A percentile compares a stretch with the other conserved stretches of the same genome.
phyloP scores from a whole-genome alignment of 2,888 invertebrate genomes.

The Busseola fusca region DNA sequence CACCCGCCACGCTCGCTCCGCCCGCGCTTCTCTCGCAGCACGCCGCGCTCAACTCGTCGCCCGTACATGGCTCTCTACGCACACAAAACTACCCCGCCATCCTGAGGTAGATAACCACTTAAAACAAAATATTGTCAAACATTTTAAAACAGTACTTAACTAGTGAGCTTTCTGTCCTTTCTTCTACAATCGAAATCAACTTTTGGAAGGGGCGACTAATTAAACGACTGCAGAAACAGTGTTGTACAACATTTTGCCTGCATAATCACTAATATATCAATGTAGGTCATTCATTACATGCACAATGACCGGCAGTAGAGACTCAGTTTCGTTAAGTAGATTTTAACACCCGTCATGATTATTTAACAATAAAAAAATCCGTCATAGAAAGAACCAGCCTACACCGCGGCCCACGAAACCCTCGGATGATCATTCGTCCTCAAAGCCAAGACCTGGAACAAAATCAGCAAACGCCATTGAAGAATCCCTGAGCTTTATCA shows the following conservation, averaged over 20 bases:
- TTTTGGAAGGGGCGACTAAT: neutral
- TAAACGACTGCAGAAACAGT: too few species aligned
- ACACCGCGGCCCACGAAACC: neutral
- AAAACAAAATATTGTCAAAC: neutral
- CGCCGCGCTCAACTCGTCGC: neutral
- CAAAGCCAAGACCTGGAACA: constrained; percentile 29
- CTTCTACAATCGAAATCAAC: neutral
- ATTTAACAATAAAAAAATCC: neutral
- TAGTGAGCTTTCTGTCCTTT: neutral
- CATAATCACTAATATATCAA: too few species aligned
- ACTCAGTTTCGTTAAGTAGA: neutral
- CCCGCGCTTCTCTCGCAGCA: neutral
- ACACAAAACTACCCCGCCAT: neutral
- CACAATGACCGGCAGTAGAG: neutral
- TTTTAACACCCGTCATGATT: neutral
- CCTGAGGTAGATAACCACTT: neutral
- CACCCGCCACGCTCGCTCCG: neutral
- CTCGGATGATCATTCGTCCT: neutral
- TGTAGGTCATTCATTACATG: neutral
- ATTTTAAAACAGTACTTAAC: neutral
- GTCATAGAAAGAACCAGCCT: constrained; percentile 4
- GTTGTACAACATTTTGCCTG: too few species aligned
- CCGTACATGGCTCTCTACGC: neutral
- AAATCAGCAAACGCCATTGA: constrained; percentile 35
- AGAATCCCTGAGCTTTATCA: constrained; percentile 42